Evolutionary conservation across 2,113 vertebrate species (phyloP), one percentile per base, ranked within the genome.

Genomic region (Carassius gibelio): DNA sequence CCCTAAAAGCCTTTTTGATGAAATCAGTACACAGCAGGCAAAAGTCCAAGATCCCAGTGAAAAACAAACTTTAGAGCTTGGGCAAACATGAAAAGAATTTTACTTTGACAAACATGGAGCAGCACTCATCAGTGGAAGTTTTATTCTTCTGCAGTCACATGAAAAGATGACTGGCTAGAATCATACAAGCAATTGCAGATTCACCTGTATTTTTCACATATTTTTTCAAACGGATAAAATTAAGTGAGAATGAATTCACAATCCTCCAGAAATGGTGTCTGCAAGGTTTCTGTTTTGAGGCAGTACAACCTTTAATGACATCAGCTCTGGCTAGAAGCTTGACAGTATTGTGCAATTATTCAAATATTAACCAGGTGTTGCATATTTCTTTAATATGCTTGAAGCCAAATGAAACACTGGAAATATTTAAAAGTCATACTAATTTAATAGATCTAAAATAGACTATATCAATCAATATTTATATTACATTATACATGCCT

Each of bases 1-100:
- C 15, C 7, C 30, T 69, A 69, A 69, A 69, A 69, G 68, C 68
- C 68, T 42, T 71, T 62, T 72, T 72, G 36, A 72, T 72, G 15
- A 72, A 72, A 72, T 72, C 36, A 72, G 69, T 42, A 42, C 36
- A 72, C 19, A 72, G 36, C 36, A 72, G 19, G 38, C 19, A 72
- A 45, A 72, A n/a, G 38, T 45, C 69, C 38, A 72, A 69, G 38
- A 69, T 38, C 34, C 30, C 30, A 19, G 69, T 21, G 69, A 72
- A 72, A 68, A 72, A 45, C 19, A n/a, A 5, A 45, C 19, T 72
- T 45, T n/a, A 72, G 19, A n/a, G 7, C 38, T 72, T 72, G 69
- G 9, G 36, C 19, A 72, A 72, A 72, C 36, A 45, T 72, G 19
- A 72, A 72, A 72, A 2, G 36, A 72, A 72, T 45, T n/a, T 72